These are phyloP conservation scores for Chymomyza caudatula DNA, from an alignment of 2,888 invertebrate genomes.

Conservation along the genomic window DNA sequence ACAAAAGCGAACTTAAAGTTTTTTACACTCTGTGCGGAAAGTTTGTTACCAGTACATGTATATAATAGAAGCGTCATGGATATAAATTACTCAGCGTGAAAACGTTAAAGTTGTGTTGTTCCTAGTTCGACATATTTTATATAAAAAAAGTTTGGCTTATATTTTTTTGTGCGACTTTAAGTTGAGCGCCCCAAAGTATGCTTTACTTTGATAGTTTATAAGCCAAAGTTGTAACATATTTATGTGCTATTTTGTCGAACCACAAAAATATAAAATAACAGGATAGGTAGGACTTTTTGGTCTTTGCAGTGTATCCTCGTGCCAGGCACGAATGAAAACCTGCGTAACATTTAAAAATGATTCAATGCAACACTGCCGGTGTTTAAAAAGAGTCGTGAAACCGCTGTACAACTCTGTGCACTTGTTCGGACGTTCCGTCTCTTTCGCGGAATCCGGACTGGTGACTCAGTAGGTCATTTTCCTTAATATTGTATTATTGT, in stretches of 20 bases:
- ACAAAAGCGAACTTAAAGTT: neutral
- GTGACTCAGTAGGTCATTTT: no score
- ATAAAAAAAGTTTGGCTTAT: neutral
- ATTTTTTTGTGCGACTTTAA: neutral
- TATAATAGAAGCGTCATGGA: neutral
- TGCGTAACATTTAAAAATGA: no score
- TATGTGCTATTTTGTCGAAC: neutral
- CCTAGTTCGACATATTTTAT: conserved; percentile 1
- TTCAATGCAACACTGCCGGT: no score
- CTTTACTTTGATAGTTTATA: neutral
- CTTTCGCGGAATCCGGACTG: no score
- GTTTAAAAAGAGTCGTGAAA: no score
- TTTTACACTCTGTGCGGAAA: conserved; percentile 16
- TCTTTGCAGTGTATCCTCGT: no score
- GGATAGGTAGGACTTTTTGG: no score
- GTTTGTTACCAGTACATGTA: conserved; percentile 5
- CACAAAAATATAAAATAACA: neutral
- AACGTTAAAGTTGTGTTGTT: conserved; percentile 17
- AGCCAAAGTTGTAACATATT: neutral
- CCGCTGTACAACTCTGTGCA: no score
- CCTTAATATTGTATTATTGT: no score
- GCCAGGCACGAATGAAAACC: no score
- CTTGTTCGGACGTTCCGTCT: no score
- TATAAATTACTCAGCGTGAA: conserved; percentile 5
- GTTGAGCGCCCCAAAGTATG: conserved; percentile 27